Base-by-base conservation (phyloP, 2,888 invertebrate species). In the Melikaiella ostensackeni region DNA sequence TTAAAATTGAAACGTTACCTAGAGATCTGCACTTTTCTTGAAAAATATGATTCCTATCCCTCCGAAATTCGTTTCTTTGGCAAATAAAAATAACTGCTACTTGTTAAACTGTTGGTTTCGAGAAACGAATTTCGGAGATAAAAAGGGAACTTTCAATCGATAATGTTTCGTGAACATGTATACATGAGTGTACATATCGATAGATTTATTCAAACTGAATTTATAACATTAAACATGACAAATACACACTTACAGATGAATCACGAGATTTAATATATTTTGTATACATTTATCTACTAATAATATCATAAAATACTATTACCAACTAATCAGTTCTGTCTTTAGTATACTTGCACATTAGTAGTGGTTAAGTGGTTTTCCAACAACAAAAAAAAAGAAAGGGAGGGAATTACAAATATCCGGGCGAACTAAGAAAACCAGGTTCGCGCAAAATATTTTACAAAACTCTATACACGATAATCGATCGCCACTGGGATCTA, bases 151-250 rank as follows among this genome's bases (percentile, higher is more conserved):
- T 66, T 46, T 46, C 1, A 64, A 38, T 42, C 64, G 38, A 35
- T 38, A 21, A 64, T 64, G 13, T 38, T 38, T 7, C 38, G 13
- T 13, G 38, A 38, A 38, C 13, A 38, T 38, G 30, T 64, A 64
- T 64, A 38, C 16, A 64, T 38, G 38, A 74, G 79, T 79, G 77
- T 78, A 79, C 79, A 82, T 61, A 79, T 80, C 79, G 81, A 78
- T 79, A 80, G 77, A 81, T 84, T 84, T 83, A 82, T 84, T 84
- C 76, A 84, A 84, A 83, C 79, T 81, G 81, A 82, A 82, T 82
- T 78, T 79, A 38, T 79, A 80, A 80, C 83, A 79, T 80, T 82
- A 81, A 83, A 84, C 82, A 83, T 83, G 80, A 81, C 81, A 82
- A 66, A 84, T 79, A 83, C 81, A 82, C 82, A 79, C 80, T 78